Base-by-base conservation (phyloP, 2,797 vertebrate species). In the Schizothorax lantsangensis region DNA sequence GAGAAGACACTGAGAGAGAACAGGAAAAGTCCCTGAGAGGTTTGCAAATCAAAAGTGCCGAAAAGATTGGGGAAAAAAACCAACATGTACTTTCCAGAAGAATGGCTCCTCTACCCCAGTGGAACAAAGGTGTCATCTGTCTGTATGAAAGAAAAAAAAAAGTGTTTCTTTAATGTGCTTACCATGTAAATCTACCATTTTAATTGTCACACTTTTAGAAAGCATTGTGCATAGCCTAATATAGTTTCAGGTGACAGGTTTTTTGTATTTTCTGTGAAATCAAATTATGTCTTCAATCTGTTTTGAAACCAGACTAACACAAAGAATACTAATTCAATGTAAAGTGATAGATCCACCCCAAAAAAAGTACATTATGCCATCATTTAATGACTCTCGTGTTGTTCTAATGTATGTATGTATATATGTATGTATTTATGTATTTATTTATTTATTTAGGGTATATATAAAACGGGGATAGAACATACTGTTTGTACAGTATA, bases 51-150 rank as follows among this genome's bases (percentile, higher is more conserved):
- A 66, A 85, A 82, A 84, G 82, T 45, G 77, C 23, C 3, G 45
- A 49, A 81, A 75, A 81, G 26, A 81, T 33, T 79, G 59, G 71
- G 38, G 49, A 59, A 73, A 89, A 91, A 89, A 89, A 83, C 36
- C 83, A 91, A 81, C 88, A 88, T 89, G 90, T 84, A 26, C 85
- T 88, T 89, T 90, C 89, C 82, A 87, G 89, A 90, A 90, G 91
- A 90, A 74, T 82, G 80, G 79, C 72, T 87, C 49, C n/a, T 77
- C 45, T 75, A 85, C 85, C 85, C 84, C 86, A 87, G 52, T 79
- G 91, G 79, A 88, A 88, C 89, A 73, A 85, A 88, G 88, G 89
- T 89, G 90, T 91, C 91, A 90, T 84, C 91, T 89, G 80, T 89
- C 59, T 83, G 86, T 45, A 45, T 88, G 69, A 26, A 77, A 21